These are phyloP conservation scores for Apotomis turbidana DNA, from an alignment of 2,888 invertebrate genomes.

Conservation along the genomic window DNA sequence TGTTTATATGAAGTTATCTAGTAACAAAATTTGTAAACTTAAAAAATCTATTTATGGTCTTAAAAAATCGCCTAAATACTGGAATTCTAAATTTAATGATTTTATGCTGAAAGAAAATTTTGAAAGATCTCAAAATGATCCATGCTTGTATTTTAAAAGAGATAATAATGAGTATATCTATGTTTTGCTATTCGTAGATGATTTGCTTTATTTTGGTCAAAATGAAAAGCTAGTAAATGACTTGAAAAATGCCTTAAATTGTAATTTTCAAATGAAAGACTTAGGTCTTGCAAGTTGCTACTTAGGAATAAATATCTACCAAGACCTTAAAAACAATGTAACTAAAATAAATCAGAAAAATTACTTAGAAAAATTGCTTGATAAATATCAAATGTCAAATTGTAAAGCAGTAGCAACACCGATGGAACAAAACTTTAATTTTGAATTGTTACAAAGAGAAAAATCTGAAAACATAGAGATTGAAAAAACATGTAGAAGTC, in stretches of 20 bases:
- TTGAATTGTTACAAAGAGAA: too few species aligned
- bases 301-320: conserved; percentile 22
- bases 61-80: conserved; percentile 8
- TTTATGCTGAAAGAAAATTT: too few species aligned
- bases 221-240: background rate
- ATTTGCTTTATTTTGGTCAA: too few species aligned
- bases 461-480: conserved; percentile 8
- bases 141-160: conserved; percentile 30
- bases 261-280: conserved; percentile 14
- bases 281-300: conserved; percentile 17
- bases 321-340: conserved; percentile 23
- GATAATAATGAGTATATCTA: conserved; percentile 14
- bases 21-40: background rate
- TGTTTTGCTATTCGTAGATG: conserved; percentile 14
- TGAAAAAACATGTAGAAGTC: background rate
- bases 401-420: background rate
- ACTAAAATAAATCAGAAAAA: background rate
- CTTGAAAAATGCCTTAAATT: conserved; percentile 1
- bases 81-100: conserved; percentile 12
- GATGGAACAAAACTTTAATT: too few species aligned
- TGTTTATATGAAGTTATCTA: too few species aligned
- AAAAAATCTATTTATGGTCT: conserved; percentile 9
- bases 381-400: conserved; percentile 17
- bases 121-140: conserved; percentile 15
- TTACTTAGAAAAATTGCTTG: conserved; percentile 20